Percentiles rank a stretch among this genome's conserved stretches.
Evolutionary conservation across 2,797 vertebrate genomes (phyloP).

Genomic region (Propithecus deckenii): DNA sequence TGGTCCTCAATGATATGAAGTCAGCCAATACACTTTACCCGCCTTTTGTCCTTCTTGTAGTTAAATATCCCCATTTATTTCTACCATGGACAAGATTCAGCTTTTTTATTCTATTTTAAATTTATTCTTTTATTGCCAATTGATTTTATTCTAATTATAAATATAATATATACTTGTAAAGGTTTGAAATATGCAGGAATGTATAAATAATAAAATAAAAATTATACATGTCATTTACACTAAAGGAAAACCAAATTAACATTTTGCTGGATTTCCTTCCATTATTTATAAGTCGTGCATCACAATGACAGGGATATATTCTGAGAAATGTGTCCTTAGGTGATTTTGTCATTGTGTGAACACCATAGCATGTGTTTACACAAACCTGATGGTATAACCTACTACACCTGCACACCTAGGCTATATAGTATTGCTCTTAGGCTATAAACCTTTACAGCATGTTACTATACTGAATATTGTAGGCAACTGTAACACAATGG

Average conservation of each 20-base stretch:
- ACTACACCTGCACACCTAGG: not conserved
- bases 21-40: not conserved
- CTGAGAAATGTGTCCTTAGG: not conserved
- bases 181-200: not conserved
- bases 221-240: not conserved
- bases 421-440: not conserved
- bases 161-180: not conserved
- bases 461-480: not conserved
- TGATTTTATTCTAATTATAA: conserved; percentile 14
- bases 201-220: conserved; percentile 25
- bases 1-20: not conserved
- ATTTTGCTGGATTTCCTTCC: not conserved
- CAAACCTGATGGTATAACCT: not conserved
- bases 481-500: not conserved
- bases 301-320: not conserved
- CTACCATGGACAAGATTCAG: not conserved
- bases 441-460: not conserved
- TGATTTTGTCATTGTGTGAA: not conserved
- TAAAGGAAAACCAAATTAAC: not conserved
- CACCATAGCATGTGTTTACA: not conserved
- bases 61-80: not conserved
- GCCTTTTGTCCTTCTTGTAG: not conserved
- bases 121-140: not conserved
- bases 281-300: not conserved
- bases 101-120: not conserved